A percentile compares a stretch with the other conserved stretches of the same genome.
Evolutionary conservation across 2,113 vertebrate species (phyloP).

Genomic region (Seriola quinqueradiata): DNA sequence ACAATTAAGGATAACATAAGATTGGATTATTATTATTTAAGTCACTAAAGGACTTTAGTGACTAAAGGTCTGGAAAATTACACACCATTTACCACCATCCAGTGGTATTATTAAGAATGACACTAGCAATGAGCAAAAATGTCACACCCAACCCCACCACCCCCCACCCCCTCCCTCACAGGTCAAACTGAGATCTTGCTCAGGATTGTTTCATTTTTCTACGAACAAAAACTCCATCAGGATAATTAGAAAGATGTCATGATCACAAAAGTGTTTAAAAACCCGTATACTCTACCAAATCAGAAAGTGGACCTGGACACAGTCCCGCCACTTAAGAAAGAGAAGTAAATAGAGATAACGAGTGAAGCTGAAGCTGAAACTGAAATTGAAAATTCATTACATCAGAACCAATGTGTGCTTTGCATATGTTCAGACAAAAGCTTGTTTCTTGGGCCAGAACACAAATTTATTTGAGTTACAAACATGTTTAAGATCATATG

Average conservation of each 20-base stretch:
- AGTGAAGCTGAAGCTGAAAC: background rate
- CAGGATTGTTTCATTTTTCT: background rate
- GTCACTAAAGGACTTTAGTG: background rate
- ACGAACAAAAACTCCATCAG: background rate
- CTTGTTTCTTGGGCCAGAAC: background rate
- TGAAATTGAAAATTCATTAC: slow-evolving; percentile 7
- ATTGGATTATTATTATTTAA: background rate
- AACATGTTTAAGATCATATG: background rate
- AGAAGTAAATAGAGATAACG: background rate
- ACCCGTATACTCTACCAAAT: background rate
- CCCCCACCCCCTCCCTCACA: background rate
- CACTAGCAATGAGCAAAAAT: background rate
- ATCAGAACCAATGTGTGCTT: background rate
- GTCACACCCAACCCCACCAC: background rate
- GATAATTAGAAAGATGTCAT: no score
- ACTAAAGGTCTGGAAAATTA: background rate
- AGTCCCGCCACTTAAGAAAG: background rate
- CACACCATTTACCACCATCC: background rate
- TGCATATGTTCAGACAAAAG: background rate
- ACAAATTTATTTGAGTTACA: background rate
- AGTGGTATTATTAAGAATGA: background rate
- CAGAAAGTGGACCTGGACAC: background rate
- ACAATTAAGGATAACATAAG: no score
- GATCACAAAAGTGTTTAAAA: background rate
- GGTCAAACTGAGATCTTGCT: background rate